phyloP scores from a whole-genome alignment of 2,113 vertebrate species.

The Sisor rabdophorus region DNA sequence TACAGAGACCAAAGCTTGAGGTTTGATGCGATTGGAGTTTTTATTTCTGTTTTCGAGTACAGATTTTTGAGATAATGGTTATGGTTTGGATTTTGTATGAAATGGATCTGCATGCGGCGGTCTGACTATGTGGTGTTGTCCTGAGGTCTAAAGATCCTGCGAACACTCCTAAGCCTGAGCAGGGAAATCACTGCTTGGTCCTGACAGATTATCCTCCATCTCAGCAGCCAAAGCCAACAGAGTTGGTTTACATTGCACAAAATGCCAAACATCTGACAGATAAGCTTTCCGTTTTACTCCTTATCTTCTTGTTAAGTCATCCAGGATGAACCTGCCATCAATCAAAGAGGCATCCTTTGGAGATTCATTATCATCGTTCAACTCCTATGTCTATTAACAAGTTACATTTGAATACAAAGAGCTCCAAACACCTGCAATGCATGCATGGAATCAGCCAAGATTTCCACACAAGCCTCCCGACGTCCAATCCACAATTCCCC shows the following conservation, averaged over 20 bases:
- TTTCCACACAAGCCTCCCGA: slow-evolving; percentile 16
- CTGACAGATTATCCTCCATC: slow-evolving; percentile 9
- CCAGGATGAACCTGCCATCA: slow-evolving; percentile 50
- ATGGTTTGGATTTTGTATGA: not conserved
- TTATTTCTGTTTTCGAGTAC: slow-evolving; percentile 1
- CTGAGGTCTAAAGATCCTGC: not conserved
- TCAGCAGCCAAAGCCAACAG: slow-evolving; percentile 52
- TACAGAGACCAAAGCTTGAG: slow-evolving; percentile 23
- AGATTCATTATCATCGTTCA: not conserved
- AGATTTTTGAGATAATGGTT: not conserved
- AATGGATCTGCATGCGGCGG: not conserved
- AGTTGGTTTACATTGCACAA: slow-evolving; percentile 47
- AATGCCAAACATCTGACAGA: slow-evolving; percentile 54
- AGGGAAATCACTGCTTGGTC: slow-evolving; percentile 6
- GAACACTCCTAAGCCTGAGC: not conserved
- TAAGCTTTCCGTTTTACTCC: slow-evolving; percentile 28
- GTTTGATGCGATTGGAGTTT: slow-evolving; percentile 25
- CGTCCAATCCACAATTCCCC: slow-evolving; percentile 12
- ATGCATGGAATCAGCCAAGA: slow-evolving; percentile 4
- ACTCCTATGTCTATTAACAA: not conserved
- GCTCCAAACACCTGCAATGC: slow-evolving; percentile 5
- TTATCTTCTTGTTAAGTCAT: slow-evolving; percentile 53
- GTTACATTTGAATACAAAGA: not conserved
- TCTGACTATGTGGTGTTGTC: not conserved
- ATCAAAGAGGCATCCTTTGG: not conserved